These are phyloP conservation scores for Ornithorhynchus anatinus DNA, from an alignment of 2,113 vertebrate species.

Conservation along the genomic window DNA sequence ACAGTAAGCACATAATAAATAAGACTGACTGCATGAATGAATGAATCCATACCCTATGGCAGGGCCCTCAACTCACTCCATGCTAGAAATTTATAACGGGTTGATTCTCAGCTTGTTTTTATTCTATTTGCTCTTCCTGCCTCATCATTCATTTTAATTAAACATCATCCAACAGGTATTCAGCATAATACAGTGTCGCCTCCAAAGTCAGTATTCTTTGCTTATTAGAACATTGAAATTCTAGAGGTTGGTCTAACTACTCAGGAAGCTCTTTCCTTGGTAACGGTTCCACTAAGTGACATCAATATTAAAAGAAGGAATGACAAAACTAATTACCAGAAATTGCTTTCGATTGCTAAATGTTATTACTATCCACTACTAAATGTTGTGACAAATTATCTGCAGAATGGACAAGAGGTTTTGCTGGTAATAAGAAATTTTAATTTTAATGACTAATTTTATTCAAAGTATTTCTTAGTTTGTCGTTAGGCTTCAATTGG, in stretches of 20 bases:
- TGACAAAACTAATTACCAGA: constrained; percentile 18
- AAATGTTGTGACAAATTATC: constrained; percentile 36
- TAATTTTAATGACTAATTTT: constrained; percentile 28
- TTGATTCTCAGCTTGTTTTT: too few relatives aligned
- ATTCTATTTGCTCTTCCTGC: too few relatives aligned
- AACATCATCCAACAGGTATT: too few relatives aligned
- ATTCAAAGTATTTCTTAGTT: constrained; percentile 30
- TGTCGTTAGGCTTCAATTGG: constrained; percentile 4
- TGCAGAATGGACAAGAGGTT: constrained; percentile 14
- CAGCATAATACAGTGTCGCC: too few relatives aligned
- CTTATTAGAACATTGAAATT: constrained; percentile 11
- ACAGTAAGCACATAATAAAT: too few relatives aligned
- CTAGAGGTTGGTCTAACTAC: not conserved
- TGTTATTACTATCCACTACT: constrained; percentile 24
- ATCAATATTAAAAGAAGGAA: constrained; percentile 14
- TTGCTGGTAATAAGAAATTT: constrained; percentile 31
- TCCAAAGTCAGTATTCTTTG: too few relatives aligned
- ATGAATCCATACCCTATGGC: too few relatives aligned
- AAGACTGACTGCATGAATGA: too few relatives aligned
- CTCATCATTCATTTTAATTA: too few relatives aligned
- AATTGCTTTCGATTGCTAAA: constrained; percentile 30
- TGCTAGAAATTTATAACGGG: too few relatives aligned
- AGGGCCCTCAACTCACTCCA: too few relatives aligned
- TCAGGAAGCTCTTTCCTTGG: constrained; percentile 6
- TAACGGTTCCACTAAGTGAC: constrained; percentile 4